A percentile compares a stretch with the other conserved stretches of the same genome.
phyloP scores from a whole-genome alignment of 2,797 vertebrate genomes.

The Pangasius mekongensis region DNA sequence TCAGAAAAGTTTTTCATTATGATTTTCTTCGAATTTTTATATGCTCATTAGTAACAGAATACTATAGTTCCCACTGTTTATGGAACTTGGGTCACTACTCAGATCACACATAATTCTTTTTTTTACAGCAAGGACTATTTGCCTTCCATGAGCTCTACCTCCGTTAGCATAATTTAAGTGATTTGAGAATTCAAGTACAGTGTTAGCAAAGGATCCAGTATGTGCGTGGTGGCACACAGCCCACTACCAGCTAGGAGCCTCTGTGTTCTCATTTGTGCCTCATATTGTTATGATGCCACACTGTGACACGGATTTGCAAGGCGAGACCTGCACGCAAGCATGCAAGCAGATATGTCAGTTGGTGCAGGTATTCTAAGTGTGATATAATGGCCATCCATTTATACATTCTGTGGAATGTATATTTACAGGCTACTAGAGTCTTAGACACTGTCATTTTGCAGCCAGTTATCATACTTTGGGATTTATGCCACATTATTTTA shows the following conservation, averaged over 20 bases:
- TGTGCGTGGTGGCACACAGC: conserved; percentile 19
- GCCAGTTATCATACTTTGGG: background rate
- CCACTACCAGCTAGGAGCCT: background rate
- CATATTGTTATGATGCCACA: background rate
- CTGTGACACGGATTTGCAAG: background rate
- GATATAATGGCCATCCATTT: background rate
- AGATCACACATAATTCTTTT: background rate
- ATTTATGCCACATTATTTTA: background rate
- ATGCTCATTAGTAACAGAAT: background rate
- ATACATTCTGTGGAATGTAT: background rate
- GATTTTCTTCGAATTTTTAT: background rate
- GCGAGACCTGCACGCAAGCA: background rate
- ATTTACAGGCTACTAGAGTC: background rate
- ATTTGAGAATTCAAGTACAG: conserved; percentile 5
- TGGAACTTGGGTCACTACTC: background rate
- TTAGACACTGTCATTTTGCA: background rate
- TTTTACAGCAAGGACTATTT: background rate
- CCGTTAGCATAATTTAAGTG: background rate
- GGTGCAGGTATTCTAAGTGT: background rate
- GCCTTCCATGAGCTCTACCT: conserved; percentile 9
- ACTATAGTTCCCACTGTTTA: background rate
- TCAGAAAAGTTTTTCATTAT: background rate
- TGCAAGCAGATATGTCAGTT: background rate
- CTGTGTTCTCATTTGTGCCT: conserved; percentile 20
- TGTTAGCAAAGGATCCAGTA: background rate